Evolutionary conservation across 2,113 vertebrate genomes (phyloP), one percentile per base, ranked within the genome.

Genomic region (Acrocephalus kingi): DNA sequence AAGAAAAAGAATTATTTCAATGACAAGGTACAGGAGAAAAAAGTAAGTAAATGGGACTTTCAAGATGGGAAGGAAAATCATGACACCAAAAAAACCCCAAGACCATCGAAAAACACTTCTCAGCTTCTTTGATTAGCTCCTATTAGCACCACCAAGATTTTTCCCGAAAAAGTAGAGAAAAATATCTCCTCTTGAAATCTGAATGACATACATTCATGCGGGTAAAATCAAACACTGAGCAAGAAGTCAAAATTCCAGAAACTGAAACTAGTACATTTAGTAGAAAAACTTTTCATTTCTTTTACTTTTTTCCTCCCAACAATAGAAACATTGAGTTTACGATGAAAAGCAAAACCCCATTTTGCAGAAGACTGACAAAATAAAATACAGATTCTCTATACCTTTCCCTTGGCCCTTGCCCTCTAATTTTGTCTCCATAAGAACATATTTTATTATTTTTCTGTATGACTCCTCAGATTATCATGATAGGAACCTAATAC

Each of bases 41-140:
- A 14, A 16, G 3, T 15, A 58, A 75, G 13, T 43, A 69, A 91
- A 81, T 1, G 33, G 20, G 35, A 69, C 1, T 74, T 74, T 48
- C 25, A 69, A 76, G 15, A 56, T 15, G 5, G 7, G 22, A 54
- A 86, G 63, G 10, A 15, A 85, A 54, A 43, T 5, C 10, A 45
- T 0, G 0, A 18, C 37, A 45, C 27, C 14, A 31, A 68, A 64
- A 64, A 27, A 30, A 19, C 0, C 15, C 20, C 6, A 63, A 58
- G 59, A 7, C 10, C 17, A 63, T 13, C 13, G 21, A n/a, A 58
- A 58, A 46, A 1, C 20, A 11, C 21, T 45, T 59, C 7, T 15
- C 37, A 37, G 1, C 9, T 84, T 78, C 52, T 74, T 56, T 90
- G 27, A 15, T 41, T 76, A 72, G 13, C 4, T 64, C 23, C n/a